Base-by-base conservation (phyloP, 2,113 vertebrate genomes). In the Eretmochelys imbricata region DNA sequence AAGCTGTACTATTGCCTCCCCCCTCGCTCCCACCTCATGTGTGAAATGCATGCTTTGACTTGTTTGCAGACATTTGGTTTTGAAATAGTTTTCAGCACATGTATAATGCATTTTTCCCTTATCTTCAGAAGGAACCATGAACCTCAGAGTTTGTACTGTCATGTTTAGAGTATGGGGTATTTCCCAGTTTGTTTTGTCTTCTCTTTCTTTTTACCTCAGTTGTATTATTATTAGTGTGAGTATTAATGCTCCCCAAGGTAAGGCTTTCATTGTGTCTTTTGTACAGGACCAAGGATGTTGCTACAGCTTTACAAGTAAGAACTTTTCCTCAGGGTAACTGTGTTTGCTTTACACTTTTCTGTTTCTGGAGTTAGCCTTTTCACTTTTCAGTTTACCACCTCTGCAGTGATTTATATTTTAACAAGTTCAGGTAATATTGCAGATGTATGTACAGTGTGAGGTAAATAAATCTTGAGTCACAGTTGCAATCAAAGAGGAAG, bases 1-100 rank as follows among this genome's bases (percentile, higher is more conserved):
- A 69, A 38, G 5, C 35, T 69, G 62, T 69, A n/a, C 65, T 69
- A 20, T 38, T 69, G 57, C 88, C 42, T 89, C 87, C 87, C 2
- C 85, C 83, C 2, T 22, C 22, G 5, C 62, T 55, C 50, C 82
- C 42, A 42, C 35, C 81, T 84, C 95, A 20, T 11, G 25, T 49
- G 31, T 31, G 75, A 85, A 88, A 62, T 35, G 59, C 95, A 94
- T 51, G 88, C 88, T 93, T 95, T 94, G 35, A 91, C 91, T 82
- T 89, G 89, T 82, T 86, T 62, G 80, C 72, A 93, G 85, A 91
- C 65, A 13, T 91, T 89, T 59, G 9, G 5, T 93, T 94, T 95
- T 80, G 85, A 91, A 91, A 96, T 49, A 14, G 27, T 80, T 95
- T 95, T 95, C 82, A 95, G 51, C 87, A 51, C 9, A 50, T 83